phyloP scores from a whole-genome alignment of 2,888 invertebrate species.

The Trisateles emortualis region DNA sequence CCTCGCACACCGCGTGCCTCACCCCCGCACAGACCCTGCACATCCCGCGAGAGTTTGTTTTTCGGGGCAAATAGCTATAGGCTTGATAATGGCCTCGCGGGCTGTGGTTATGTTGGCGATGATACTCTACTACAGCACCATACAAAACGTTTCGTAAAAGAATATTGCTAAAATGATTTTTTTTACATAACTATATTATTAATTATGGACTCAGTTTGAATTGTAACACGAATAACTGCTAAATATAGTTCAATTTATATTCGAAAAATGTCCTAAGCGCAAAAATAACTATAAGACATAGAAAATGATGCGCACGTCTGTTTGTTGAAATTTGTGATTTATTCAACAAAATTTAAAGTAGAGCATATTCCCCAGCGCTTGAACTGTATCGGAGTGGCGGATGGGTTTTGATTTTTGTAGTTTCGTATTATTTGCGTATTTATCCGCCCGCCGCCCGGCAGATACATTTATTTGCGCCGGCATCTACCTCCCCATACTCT shows the following conservation, averaged over 20 bases:
- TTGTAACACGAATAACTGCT: too few species aligned
- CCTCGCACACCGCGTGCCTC: constrained; percentile 30
- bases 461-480: constrained; percentile 84
- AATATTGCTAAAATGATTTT: too few species aligned
- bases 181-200: too few species aligned
- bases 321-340: neutral
- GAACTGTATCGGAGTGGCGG: constrained; percentile 79
- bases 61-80: constrained; percentile 87
- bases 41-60: constrained; percentile 87
- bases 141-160: neutral
- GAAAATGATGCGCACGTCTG: too few species aligned
- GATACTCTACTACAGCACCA: constrained; percentile 59
- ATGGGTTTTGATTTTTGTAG: constrained; percentile 87
- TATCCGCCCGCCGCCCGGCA: constrained; percentile 84
- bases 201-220: too few species aligned
- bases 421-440: constrained; percentile 87
- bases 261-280: too few species aligned
- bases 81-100: constrained; percentile 87
- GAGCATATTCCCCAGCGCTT: constrained; percentile 58
- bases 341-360: constrained; percentile 43
- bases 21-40: constrained; percentile 56
- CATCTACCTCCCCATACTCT: constrained; percentile 56
- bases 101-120: constrained; percentile 48
- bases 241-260: too few species aligned
- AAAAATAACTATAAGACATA: too few species aligned